A percentile compares a stretch with the other conserved stretches of the same genome.
These are phyloP conservation scores for Ladona fulva DNA, from an alignment of 1,140 invertebrate genomes.

Conservation along the genomic window DNA sequence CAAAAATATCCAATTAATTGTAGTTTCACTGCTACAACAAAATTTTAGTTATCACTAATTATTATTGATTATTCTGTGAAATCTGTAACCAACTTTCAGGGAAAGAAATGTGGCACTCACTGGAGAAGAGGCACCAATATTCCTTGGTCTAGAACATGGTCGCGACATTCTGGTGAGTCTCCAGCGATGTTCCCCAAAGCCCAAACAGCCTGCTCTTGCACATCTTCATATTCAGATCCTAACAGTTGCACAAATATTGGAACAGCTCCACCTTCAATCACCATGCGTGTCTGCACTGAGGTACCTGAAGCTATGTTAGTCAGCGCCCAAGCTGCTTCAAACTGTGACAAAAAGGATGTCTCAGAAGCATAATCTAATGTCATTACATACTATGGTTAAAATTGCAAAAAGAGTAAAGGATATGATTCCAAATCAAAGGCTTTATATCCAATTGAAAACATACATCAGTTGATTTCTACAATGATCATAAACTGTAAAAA, in stretches of 20 bases:
- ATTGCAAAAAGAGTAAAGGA: too few species aligned
- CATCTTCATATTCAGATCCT: conserved; percentile 71
- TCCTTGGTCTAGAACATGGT: conserved; percentile 78
- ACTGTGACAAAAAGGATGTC: conserved; percentile 55
- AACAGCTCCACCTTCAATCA: conserved; percentile 89
- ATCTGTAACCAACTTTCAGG: neutral
- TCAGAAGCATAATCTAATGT: too few species aligned
- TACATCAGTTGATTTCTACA: too few species aligned
- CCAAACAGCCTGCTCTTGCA: conserved; percentile 95
- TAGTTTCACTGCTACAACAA: too few species aligned
- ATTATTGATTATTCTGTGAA: too few species aligned
- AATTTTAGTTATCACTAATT: too few species aligned
- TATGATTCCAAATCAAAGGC: too few species aligned
- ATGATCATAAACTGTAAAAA: too few species aligned
- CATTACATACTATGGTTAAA: too few species aligned
- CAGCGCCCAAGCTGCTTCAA: conserved; percentile 96
- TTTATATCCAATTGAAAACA: too few species aligned
- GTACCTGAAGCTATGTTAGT: conserved; percentile 98
- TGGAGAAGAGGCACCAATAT: conserved; percentile 81
- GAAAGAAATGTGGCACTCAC: conserved; percentile 47
- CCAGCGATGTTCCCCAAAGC: conserved; percentile 95
- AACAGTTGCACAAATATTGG: conserved; percentile 83
- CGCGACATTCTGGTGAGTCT: conserved; percentile 85
- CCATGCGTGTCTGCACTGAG: conserved; percentile 82
- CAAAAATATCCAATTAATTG: too few species aligned